These are phyloP conservation scores for Planiliza haematocheilus DNA, from an alignment of 2,113 vertebrate genomes.

Conservation along the genomic window DNA sequence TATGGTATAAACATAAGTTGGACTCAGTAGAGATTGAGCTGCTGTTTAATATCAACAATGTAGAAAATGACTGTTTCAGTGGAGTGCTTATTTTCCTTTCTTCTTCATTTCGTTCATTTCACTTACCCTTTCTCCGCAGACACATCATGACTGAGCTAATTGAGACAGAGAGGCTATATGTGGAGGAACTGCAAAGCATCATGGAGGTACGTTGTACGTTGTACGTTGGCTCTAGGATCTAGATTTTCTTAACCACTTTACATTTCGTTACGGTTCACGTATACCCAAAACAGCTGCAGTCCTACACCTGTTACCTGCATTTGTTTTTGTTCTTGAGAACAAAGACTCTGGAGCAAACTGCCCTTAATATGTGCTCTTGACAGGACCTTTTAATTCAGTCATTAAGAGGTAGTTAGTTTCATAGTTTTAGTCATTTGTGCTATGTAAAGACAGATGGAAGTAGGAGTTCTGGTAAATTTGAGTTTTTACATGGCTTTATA, in stretches of 20 bases:
- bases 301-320: not conserved
- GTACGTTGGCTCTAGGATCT: not conserved
- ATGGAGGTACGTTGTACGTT: slow-evolving; percentile 90
- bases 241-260: not conserved
- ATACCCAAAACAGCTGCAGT: not conserved
- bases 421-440: too few relatives aligned
- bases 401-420: too few relatives aligned
- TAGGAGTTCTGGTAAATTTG: too few relatives aligned
- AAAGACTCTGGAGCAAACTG: not conserved
- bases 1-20: too few relatives aligned
- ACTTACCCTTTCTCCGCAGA: slow-evolving; percentile 72
- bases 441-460: too few relatives aligned
- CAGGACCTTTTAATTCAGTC: too few relatives aligned
- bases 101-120: not conserved
- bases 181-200: slow-evolving; percentile 95
- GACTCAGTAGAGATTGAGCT: too few relatives aligned
- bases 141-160: slow-evolving; percentile 94
- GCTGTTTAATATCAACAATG: too few relatives aligned
- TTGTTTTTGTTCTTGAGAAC: not conserved
- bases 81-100: not conserved
- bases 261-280: not conserved
- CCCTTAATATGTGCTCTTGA: not conserved
- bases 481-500: too few relatives aligned
- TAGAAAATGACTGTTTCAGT: too few relatives aligned
- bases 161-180: slow-evolving; percentile 93